Evolutionary conservation across 2,888 invertebrate species (phyloP).

Genomic region (Drosophila diplacantha): DNA sequence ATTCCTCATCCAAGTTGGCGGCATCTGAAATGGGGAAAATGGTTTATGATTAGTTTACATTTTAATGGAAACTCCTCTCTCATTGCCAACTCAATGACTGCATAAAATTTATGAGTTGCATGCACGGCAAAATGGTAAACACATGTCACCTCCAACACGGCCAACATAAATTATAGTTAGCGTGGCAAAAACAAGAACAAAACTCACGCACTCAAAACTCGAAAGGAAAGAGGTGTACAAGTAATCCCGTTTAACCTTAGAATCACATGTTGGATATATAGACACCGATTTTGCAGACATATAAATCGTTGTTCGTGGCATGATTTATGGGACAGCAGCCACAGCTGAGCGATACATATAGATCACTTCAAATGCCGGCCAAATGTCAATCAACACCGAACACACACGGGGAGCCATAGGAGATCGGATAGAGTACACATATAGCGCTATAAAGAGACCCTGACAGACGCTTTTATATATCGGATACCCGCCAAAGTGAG

Average conservation of each 20-base stretch:
- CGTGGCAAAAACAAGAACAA: constrained; percentile 32
- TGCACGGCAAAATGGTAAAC: constrained; percentile 40
- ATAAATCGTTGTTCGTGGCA: constrained; percentile 44
- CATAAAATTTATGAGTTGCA: constrained; percentile 32
- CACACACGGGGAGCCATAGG: constrained; percentile 12
- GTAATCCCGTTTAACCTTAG: constrained; percentile 52
- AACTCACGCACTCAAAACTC: constrained; percentile 48
- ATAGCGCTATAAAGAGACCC: constrained; percentile 32
- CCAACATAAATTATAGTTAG: constrained; percentile 43
- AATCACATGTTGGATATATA: constrained; percentile 26
- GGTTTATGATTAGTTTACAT: constrained; percentile 16
- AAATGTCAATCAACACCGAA: constrained; percentile 59
- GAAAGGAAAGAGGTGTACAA: constrained; percentile 34
- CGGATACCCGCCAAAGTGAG: constrained; percentile 23
- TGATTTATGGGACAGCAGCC: constrained; percentile 58
- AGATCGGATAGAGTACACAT: constrained; percentile 9
- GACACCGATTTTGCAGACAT: constrained; percentile 23
- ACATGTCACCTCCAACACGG: constrained; percentile 38
- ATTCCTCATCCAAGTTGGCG: constrained; percentile 62
- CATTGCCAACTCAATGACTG: constrained; percentile 55
- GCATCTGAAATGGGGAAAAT: constrained; percentile 63
- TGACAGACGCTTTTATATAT: constrained; percentile 39
- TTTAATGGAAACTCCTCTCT: neutral
- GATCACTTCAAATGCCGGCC: constrained; percentile 54
- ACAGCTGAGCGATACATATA: constrained; percentile 38